Evolutionary conservation across 1,140 invertebrate species (phyloP), one percentile per base, ranked within the genome.

Genomic region (Drosophila rhopaloa): DNA sequence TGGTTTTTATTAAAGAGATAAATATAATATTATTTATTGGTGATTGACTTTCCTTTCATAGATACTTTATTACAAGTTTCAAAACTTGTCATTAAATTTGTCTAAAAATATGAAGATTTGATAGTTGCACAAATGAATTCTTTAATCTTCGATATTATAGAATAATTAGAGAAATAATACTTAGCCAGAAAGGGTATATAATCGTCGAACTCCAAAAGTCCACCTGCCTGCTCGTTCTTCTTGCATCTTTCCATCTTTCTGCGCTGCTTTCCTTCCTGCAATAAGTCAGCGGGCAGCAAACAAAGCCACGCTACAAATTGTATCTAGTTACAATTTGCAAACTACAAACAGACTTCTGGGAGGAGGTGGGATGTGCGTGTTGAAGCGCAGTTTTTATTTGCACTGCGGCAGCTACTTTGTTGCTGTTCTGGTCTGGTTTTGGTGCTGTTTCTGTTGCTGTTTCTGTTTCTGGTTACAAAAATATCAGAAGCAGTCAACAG

Each of bases 301-400:
- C 84, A 89, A 89, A 89, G 77, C 84, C 68, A 89, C 77, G 84
- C 77, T 89, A 89, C 84, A 89, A 89, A 89, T 89, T 89, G 84
- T 89, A 89, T 89, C 84, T 89, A 89, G 84, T 89, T 89, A 89
- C 84, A 89, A 89, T 89, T 89, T 89, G 84, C 84, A 89, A 89
- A 89, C 84, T 89, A 90, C 84, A 89, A 89, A 89, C 84, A 78
- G 80, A 79, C 48, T 58, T 41, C 43, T 41, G 41, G 35, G 11
- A 24, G 19, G 27, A 38, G 14, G n/a, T 19, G 24, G 29, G 16
- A 66, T 71, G 84, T 89, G 84, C 84, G 84, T 89, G 84, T 89
- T 89, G 80, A 89, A 89, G 85, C 84, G 74, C 79, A 79, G 58
- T 81, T 89, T 89, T 89, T 89, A 75, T 89, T 80, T 81, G 79